Percentiles rank a stretch among this genome's conserved stretches.
Conservation (phyloP, 2,113 vertebrate genomes). For the Agapornis roseicollis region DNA sequence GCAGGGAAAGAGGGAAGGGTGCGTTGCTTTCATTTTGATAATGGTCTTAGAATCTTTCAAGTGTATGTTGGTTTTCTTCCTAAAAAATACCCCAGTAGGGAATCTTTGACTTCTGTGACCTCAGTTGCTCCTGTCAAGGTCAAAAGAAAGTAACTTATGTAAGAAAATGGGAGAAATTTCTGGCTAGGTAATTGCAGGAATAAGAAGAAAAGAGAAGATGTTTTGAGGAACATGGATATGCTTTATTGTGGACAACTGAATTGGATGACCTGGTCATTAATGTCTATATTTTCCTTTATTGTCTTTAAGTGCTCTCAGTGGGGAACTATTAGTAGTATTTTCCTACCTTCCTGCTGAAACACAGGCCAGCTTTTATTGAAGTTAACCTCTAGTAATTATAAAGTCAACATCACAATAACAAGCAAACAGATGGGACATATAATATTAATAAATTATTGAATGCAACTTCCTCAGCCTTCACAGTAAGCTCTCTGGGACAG, state of each 20-base stretch:
- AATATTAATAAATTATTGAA: conserved; percentile 42
- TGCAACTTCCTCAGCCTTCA: not conserved
- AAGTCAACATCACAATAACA: not conserved
- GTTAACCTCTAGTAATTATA: not conserved
- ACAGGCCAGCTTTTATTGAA: not conserved
- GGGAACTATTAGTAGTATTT: not conserved
- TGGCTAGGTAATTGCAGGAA: not conserved
- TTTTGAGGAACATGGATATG: not conserved
- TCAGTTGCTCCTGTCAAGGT: not conserved
- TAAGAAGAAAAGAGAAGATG: not conserved
- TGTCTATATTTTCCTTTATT: not conserved
- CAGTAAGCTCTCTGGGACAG: not conserved
- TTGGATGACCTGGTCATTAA: not conserved
- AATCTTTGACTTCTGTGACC: not conserved
- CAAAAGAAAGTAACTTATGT: not conserved
- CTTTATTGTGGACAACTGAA: not conserved
- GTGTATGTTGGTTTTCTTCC: not conserved
- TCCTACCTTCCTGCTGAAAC: not conserved
- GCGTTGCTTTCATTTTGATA: not conserved
- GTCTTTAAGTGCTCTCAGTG: not conserved
- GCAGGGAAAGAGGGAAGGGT: not conserved
- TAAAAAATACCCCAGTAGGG: not conserved
- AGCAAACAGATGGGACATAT: not conserved
- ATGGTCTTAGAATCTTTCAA: not conserved
- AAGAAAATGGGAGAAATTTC: not conserved